Evolutionary conservation across 2,113 vertebrate genomes (phyloP), one percentile per base, ranked within the genome.

Genomic region (Phasianus colchicus): DNA sequence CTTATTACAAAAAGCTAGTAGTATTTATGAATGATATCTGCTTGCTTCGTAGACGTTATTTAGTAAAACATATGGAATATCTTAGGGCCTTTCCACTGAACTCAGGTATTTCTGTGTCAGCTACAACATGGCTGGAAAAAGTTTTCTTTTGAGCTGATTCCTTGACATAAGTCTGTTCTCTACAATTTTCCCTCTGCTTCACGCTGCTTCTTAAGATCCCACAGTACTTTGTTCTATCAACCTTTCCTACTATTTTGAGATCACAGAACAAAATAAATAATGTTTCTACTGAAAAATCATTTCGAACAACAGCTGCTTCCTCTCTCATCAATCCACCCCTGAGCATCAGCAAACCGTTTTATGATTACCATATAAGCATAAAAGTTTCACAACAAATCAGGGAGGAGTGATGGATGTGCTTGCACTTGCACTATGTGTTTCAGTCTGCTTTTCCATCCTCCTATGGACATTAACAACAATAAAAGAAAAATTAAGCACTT

Each of bases 231-330:
- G 29, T 48, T 84, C 43, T 80, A 61, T n/a, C 42, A 55, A 69
- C 9, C 9, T 84, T 63, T 38, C 45, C 11, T 83, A 40, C 34
- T 74, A 54, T 78, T 90, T 83, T 88, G 47, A 71, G 42, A 55
- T 5, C 54, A 22, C 8, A 85, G 64, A 85, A 76, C 47, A 79
- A 91, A 85, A 60, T 30, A 55, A 74, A 32, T 79, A 60, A 52
- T 60, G 19, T 25, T 54, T 32, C n/a, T 58, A n/a, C 58, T 57
- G 36, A 54, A 91, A 87, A 54, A 83, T n/a, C 17, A 61, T 72
- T 89, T 78, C 38, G 86, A 84, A 86, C 17, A 67, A 4, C 52
- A 85, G 20, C 48, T 83, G 82, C 78, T 75, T 87, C 58, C 48
- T 22, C 58, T 76, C 63, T 76, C 78, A 76, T 36, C 66, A 76